Base-by-base conservation (phyloP, 2,888 invertebrate genomes). In the Tipula confusa region DNA sequence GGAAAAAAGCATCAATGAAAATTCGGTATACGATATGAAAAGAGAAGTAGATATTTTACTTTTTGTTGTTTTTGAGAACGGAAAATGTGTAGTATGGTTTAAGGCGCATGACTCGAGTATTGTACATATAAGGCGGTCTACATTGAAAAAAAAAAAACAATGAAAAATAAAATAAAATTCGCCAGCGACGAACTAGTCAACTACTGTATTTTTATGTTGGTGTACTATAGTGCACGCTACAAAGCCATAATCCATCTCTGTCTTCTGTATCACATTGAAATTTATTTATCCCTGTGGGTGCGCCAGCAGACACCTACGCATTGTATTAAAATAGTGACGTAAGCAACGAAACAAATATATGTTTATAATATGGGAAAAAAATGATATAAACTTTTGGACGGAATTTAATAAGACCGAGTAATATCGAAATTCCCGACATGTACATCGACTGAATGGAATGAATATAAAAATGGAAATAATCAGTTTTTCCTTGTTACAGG, bases 221-320 rank as follows among this genome's bases (percentile, higher is more conserved):
- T 24, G 6, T 38, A n/a, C 11, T 38, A 31, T 7, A 1, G 2
- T n/a, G 0, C 0, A 24, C 11, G 18, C n/a, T 48, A 48, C 48
- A 9, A 64, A 64, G 15, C n/a, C 2, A 43, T 2, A 36, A 18
- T 18, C 29, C 38, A 13, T 5, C 29, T 43, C 38, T 82, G 31
- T 24, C 9, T 28, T n/a, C n/a, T n/a, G n/a, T 6, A 28, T 64
- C 24, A 29, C 80, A 80, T 80, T 80, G 7, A 80, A 80, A n/a
- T 29, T 29, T 29, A 15, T 15, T 79, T 83, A 28, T 38, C 86
- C 85, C 86, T 87, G 88, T 88, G 88, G 88, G 88, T 89, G 88
- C 88, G 89, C 88, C 89, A 89, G 89, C 89, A 89, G 89, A 89
- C 89, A 87, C 89, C 89, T 88, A 89, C 89, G 89, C 88, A 87